Conservation (phyloP, 1,140 invertebrate species). For the Scaptomyza pallida region DNA sequence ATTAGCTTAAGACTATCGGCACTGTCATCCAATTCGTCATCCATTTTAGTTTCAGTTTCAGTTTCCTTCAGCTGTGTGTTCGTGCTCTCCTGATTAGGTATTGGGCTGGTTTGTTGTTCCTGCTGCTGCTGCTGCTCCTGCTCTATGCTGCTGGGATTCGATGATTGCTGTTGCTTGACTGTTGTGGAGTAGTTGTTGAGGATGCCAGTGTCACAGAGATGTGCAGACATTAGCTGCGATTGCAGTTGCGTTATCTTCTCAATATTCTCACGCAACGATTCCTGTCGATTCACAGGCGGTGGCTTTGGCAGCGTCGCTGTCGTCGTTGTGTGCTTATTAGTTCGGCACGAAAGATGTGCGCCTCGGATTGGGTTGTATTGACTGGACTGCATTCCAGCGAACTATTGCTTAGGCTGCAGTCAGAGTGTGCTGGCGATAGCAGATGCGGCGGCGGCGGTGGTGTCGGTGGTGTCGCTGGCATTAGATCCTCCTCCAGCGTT, state of each 20-base stretch:
- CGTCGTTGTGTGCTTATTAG: constrained; percentile 72
- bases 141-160: constrained; percentile 33
- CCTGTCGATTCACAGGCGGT: constrained; percentile 67
- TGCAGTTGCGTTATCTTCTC: constrained; percentile 83
- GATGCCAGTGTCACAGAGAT: constrained; percentile 58
- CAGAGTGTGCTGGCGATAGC: constrained; percentile 73
- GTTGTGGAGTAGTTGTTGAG: constrained; percentile 34
- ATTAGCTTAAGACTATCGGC: constrained; percentile 84
- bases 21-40: constrained; percentile 16
- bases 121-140: constrained; percentile 17
- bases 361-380: constrained; percentile 32
- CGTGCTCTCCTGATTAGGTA: constrained; percentile 19
- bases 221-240: constrained; percentile 83
- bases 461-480: constrained; percentile 31
- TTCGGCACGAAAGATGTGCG: constrained; percentile 76
- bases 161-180: constrained; percentile 26
- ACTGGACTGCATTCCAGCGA: constrained; percentile 60
- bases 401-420: constrained; percentile 74
- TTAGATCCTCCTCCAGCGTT: constrained; percentile 68
- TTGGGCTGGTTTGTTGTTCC: constrained; percentile 18
- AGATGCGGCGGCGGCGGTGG: constrained; percentile 43
- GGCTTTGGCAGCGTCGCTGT: constrained; percentile 42
- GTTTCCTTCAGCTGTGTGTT: constrained; percentile 8
- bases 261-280: constrained; percentile 80
- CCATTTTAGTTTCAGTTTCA: not conserved